Conservation (phyloP, 2,797 vertebrate genomes). For the Lepidocolaptes lacrymiger region DNA sequence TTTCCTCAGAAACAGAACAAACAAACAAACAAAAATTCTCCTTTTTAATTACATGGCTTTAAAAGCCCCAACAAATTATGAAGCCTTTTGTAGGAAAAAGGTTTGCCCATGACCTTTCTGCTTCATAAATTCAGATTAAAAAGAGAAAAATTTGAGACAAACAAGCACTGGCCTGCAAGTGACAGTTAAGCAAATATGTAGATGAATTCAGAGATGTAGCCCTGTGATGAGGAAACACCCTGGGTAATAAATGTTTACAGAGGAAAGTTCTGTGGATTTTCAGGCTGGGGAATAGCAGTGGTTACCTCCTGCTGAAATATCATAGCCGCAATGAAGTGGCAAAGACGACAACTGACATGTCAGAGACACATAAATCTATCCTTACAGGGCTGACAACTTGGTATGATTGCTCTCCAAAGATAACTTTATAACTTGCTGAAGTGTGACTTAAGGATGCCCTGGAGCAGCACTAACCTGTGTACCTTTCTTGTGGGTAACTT, state of each 20-base stretch:
- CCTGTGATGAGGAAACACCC: neutral
- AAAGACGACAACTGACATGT: constrained; percentile 57
- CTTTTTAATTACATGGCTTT: neutral
- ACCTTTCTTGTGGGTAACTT: constrained; percentile 66
- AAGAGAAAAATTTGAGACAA: neutral
- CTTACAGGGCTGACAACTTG: constrained; percentile 49
- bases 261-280: constrained; percentile 23
- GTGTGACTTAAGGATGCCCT: constrained; percentile 70
- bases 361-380: constrained; percentile 34
- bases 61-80: fast-evolving
- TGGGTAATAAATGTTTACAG: constrained; percentile 20
- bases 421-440: constrained; percentile 73
- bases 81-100: neutral
- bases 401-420: constrained; percentile 72
- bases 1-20: neutral
- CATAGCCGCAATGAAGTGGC: constrained; percentile 53
- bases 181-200: constrained; percentile 13
- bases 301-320: constrained; percentile 58
- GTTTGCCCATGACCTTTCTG: neutral
- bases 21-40: neutral
- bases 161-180: constrained; percentile 17
- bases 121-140: constrained; percentile 1
- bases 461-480: constrained; percentile 60
- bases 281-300: neutral
- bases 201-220: neutral